Percentiles rank a stretch among this genome's conserved stretches.
phyloP scores from a whole-genome alignment of 2,888 invertebrate genomes.

The Campopleginae sp. region DNA sequence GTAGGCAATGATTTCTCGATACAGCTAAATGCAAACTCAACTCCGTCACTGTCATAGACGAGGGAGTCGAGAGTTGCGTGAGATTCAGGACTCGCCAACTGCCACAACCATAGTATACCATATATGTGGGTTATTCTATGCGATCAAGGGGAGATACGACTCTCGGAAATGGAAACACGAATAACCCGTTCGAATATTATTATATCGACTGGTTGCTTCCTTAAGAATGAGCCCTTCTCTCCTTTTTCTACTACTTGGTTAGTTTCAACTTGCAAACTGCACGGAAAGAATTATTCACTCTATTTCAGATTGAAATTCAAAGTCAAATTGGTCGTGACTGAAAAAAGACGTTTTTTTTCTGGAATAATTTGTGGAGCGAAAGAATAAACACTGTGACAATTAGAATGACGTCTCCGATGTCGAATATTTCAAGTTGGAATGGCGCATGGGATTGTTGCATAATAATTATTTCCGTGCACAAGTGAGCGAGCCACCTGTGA shows the following conservation, averaged over 20 bases:
- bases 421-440: not conserved
- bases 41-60: slow-evolving; percentile 80
- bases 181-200: not conserved
- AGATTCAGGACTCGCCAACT: slow-evolving; percentile 67
- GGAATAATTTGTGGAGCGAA: not conserved
- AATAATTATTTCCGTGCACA: not conserved
- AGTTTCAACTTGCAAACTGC: not conserved
- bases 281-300: not conserved
- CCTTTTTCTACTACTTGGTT: slow-evolving; percentile 19
- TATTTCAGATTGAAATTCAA: not conserved
- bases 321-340: not conserved
- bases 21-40: slow-evolving; percentile 89
- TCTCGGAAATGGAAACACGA: not conserved
- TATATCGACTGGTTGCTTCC: not conserved
- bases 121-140: slow-evolving; percentile 17
- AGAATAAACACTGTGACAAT: too few species aligned
- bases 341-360: not conserved
- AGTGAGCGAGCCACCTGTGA: not conserved
- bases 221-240: slow-evolving; percentile 7
- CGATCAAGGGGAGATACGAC: slow-evolving; percentile 37
- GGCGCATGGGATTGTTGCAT: not conserved
- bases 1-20: slow-evolving; percentile 88
- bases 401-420: too few species aligned
- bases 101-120: slow-evolving; percentile 52
- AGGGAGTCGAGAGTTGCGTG: slow-evolving; percentile 65